Evolutionary conservation across 2,888 invertebrate species (phyloP).

Genomic region (Kryphioiulus occultus): DNA sequence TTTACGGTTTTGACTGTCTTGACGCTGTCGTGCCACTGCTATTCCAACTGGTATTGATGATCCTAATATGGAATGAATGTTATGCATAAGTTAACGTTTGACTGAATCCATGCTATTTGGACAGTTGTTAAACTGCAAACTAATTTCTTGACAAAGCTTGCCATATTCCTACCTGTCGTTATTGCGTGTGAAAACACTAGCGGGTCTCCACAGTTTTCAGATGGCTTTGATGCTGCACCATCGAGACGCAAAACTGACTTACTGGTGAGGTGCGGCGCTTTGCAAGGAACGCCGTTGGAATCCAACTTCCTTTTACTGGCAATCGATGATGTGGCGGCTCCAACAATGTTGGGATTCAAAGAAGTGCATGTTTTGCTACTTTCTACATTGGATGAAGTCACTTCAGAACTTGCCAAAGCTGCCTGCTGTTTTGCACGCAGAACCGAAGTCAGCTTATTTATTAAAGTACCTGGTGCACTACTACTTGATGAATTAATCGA

Average conservation of each 20-base stretch:
- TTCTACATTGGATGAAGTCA: neutral
- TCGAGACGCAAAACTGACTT: neutral
- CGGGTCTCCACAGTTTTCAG: neutral
- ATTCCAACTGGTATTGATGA: constrained; percentile 79
- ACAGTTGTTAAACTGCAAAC: too few relatives aligned
- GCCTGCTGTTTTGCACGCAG: neutral
- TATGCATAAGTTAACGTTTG: neutral
- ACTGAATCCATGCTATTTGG: neutral
- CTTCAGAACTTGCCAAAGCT: neutral
- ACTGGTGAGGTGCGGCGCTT: neutral
- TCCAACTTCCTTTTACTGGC: neutral
- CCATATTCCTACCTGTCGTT: neutral
- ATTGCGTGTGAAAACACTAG: neutral
- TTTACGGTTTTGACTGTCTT: constrained; percentile 53
- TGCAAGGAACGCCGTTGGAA: neutral
- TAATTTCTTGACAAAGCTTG: too few relatives aligned
- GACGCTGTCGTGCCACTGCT: constrained; percentile 80
- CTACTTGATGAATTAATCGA: neutral
- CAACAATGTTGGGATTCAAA: neutral
- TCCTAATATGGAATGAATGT: constrained; percentile 47
- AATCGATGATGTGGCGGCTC: neutral
- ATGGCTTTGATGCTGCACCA: neutral
- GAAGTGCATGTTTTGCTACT: neutral
- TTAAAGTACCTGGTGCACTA: neutral
- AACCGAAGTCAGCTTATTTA: constrained; percentile 13